A percentile compares a stretch with the other conserved stretches of the same genome.
These are phyloP conservation scores for Lagorchestes hirsutus DNA, from an alignment of 2,797 vertebrate species.

Conservation along the genomic window DNA sequence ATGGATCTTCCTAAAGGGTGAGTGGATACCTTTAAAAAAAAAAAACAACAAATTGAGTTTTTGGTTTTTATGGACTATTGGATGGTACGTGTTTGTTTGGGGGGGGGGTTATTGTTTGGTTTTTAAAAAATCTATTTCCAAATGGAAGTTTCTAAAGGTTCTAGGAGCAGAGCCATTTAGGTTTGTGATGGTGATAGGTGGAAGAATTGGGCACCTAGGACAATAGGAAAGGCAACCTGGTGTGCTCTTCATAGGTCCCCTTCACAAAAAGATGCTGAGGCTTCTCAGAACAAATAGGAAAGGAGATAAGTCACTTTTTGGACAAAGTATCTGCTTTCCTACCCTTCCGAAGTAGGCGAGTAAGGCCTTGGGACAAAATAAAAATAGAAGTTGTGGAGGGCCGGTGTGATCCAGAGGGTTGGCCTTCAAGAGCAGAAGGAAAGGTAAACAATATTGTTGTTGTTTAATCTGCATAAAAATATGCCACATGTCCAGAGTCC, in stretches of 20 bases:
- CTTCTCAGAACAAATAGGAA: background rate
- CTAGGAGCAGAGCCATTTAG: background rate
- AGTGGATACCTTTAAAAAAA: slow-evolving; percentile 22
- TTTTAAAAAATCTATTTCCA: slow-evolving; percentile 3
- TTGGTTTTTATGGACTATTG: slow-evolving; percentile 55
- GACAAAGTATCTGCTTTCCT: background rate
- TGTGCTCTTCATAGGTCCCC: background rate
- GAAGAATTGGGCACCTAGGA: background rate
- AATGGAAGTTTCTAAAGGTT: slow-evolving; percentile 10
- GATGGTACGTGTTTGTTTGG: slow-evolving; percentile 14
- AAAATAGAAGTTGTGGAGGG: background rate
- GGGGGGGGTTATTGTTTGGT: background rate
- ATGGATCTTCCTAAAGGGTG: slow-evolving; percentile 43
- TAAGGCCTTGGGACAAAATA: background rate
- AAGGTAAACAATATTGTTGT: background rate
- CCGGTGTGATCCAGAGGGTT: background rate
- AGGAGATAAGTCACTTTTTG: background rate
- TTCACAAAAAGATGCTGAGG: rapidly evolving
- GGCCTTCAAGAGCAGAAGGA: background rate
- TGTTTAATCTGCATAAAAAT: background rate
- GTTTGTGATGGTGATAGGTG: rapidly evolving
- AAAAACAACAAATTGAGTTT: slow-evolving; percentile 18
- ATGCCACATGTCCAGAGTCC: background rate
- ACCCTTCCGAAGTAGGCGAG: background rate
- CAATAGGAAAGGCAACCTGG: rapidly evolving